Conservation (phyloP, 2,113 vertebrate genomes). For the Myxocyprinus asiaticus region DNA sequence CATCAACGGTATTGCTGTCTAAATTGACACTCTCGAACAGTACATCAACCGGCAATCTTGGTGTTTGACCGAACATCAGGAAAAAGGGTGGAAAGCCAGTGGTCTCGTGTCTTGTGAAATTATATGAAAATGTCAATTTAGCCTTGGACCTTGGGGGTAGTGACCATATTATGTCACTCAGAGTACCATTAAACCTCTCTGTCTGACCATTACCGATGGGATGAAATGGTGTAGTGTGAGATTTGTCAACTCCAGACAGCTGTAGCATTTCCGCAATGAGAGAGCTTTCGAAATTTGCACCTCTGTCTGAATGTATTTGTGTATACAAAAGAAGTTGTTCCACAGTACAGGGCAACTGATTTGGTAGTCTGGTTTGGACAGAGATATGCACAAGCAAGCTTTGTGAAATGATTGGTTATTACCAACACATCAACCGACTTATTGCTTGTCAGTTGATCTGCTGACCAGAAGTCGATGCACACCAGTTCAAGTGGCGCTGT, state of each 20-base stretch:
- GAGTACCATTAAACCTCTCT: constrained; percentile 1
- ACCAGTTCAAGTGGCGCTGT: constrained; percentile 39
- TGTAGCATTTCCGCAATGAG: constrained; percentile 21
- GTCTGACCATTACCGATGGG: constrained; percentile 27
- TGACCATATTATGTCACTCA: constrained; percentile 21
- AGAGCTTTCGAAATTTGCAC: constrained; percentile 37
- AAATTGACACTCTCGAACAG: constrained; percentile 34
- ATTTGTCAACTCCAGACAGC: constrained; percentile 21
- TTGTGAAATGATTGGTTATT: constrained; percentile 13
- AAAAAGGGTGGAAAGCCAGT: constrained; percentile 26
- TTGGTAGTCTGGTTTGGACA: constrained; percentile 38
- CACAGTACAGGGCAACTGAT: constrained; percentile 26
- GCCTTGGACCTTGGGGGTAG: constrained; percentile 4
- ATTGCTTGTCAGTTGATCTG: not conserved
- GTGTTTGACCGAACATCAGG: constrained; percentile 36
- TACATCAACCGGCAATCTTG: constrained; percentile 33
- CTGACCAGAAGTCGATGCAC: constrained; percentile 41
- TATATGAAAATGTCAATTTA: constrained; percentile 28
- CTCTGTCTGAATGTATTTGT: constrained; percentile 41
- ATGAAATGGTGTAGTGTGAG: constrained; percentile 20
- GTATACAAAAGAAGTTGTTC: constrained; percentile 27
- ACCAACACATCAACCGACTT: constrained; percentile 29
- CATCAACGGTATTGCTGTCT: constrained; percentile 15
- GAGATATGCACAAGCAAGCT: constrained; percentile 15
- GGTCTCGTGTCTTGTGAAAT: constrained; percentile 31